Base-by-base conservation (phyloP, 2,888 invertebrate genomes). In the Nomada hirtipes region DNA sequence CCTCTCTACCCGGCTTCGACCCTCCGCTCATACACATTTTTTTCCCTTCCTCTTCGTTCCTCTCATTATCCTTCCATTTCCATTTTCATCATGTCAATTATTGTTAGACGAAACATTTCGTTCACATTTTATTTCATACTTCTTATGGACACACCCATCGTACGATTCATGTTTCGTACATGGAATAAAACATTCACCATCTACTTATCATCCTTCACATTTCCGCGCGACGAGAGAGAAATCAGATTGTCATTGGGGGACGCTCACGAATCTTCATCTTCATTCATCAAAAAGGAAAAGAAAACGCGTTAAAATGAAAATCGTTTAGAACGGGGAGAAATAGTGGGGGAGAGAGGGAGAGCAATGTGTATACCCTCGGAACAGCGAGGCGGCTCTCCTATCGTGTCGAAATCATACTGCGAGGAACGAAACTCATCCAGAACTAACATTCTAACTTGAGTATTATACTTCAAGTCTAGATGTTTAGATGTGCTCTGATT, bases 401-500 rank as follows among this genome's bases (percentile, higher is more conserved):
- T 78, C 86, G 82, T 80, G 82, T 69, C 76, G 74, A 63, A 68
- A 86, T 86, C 87, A 86, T 79, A 57, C 72, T 84, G 68, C 80
- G 79, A 76, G 85, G 87, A 86, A 88, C 86, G 87, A 89, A 90
- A 88, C 88, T 91, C 91, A 91, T 90, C 89, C 89, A 90, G 89
- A 90, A 92, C 91, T 92, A 92, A 91, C 90, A 91, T 92, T 90
- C 89, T 91, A 91, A 93, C 92, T 93, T 93, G 93, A 93, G 93
- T 93, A 93, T 93, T 93, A 93, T 93, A 93, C 92, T 94, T 93
- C 93, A 92, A 94, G 93, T 92, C 92, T 94, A 91, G 93, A 92
- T 93, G 94, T 94, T 94, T 93, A 94, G 93, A 93, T 94, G 93
- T 94, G 93, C 93, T 94, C 93, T 93, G 92, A 93, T 94, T 93